Evolutionary conservation across 2,888 invertebrate species (phyloP).

Genomic region (Leucozona laternaria): DNA sequence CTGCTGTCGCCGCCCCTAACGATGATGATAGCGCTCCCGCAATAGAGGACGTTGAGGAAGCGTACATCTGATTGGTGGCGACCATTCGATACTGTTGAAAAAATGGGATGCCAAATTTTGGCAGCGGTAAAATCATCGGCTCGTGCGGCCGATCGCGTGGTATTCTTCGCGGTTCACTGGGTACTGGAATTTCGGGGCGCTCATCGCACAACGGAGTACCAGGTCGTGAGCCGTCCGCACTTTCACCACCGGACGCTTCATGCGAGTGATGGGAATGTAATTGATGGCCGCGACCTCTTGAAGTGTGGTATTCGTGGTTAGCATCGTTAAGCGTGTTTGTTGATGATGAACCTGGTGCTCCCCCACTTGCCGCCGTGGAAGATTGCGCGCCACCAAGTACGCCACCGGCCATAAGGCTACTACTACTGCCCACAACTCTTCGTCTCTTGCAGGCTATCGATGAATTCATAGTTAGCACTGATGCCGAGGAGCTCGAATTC

Average conservation of each 20-base stretch:
- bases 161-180: constrained; percentile 90
- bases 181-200: constrained; percentile 88
- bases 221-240: constrained; percentile 90
- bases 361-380: constrained; percentile 63
- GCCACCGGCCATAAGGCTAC: constrained; percentile 72
- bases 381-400: constrained; percentile 67
- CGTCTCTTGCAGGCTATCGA: constrained; percentile 85
- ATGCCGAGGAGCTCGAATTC: constrained; percentile 68
- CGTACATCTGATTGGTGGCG: constrained; percentile 65
- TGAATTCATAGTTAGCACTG: constrained; percentile 75
- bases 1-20: constrained; percentile 54
- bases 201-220: constrained; percentile 94
- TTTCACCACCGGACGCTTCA: constrained; percentile 86
- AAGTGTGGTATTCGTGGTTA: constrained; percentile 82
- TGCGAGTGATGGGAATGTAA: constrained; percentile 85
- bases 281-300: constrained; percentile 84
- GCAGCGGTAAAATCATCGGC: constrained; percentile 93
- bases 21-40: constrained; percentile 73
- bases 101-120: constrained; percentile 92
- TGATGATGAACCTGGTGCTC: constrained; percentile 70
- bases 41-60: constrained; percentile 76
- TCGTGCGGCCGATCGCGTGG: constrained; percentile 87
- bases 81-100: constrained; percentile 83
- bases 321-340: constrained; percentile 81
- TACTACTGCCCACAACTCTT: constrained; percentile 83